phyloP scores from a whole-genome alignment of 2,797 vertebrate genomes.

The Anguilla megastoma region DNA sequence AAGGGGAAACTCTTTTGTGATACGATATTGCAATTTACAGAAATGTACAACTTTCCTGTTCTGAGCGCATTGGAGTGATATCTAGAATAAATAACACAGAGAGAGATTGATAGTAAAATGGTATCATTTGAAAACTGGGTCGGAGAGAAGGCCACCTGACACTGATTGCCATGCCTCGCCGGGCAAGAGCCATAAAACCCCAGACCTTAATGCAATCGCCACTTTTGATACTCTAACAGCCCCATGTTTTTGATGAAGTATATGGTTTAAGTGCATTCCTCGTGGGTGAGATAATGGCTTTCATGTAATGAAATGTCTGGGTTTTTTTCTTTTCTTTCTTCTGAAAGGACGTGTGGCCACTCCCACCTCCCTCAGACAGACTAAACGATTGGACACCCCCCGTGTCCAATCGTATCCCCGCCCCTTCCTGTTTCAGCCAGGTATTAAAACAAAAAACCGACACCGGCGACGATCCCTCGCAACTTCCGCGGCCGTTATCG shows the following conservation, averaged over 20 bases:
- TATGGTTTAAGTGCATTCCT: slow-evolving; percentile 45
- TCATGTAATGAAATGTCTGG: slow-evolving; percentile 61
- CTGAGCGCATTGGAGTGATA: slow-evolving; percentile 54
- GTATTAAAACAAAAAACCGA: slow-evolving; percentile 57
- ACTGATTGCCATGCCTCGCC: slow-evolving; percentile 46
- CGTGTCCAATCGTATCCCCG: slow-evolving; percentile 39
- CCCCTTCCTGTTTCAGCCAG: slow-evolving; percentile 47
- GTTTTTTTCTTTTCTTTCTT: slow-evolving; percentile 42
- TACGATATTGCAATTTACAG: slow-evolving; percentile 47
- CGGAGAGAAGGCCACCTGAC: slow-evolving; percentile 49
- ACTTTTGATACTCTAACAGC: slow-evolving; percentile 63
- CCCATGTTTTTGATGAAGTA: slow-evolving; percentile 62
- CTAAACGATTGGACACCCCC: slow-evolving; percentile 56
- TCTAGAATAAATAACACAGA: slow-evolving; percentile 43
- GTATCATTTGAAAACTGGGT: slow-evolving; percentile 33
- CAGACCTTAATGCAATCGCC: slow-evolving; percentile 60
- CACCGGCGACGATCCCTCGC: slow-evolving; percentile 66
- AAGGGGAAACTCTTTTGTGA: slow-evolving; percentile 42
- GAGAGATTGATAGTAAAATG: slow-evolving; percentile 48
- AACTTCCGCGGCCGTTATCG: slow-evolving; percentile 63
- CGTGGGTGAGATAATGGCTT: slow-evolving; percentile 45
- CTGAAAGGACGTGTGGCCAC: slow-evolving; percentile 38
- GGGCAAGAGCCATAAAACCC: slow-evolving; percentile 65
- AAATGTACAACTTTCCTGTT: slow-evolving; percentile 49
- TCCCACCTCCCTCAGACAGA: slow-evolving; percentile 55